Conservation (phyloP, 2,888 invertebrate genomes). For the Geotrupes spiniger region DNA sequence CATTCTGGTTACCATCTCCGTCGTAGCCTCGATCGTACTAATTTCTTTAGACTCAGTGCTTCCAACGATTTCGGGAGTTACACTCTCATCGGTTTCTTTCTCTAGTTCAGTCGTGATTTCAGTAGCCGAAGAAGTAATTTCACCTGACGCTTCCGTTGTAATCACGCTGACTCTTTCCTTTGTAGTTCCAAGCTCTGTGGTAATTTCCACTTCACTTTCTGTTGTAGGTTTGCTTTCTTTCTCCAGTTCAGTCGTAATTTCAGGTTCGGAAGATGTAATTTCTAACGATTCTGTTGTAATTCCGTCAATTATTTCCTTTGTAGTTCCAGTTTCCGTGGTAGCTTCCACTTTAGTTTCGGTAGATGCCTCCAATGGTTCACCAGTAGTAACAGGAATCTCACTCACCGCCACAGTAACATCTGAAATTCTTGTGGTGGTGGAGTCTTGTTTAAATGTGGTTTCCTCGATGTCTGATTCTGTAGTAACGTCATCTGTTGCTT, state of each 20-base stretch:
- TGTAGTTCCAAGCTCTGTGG: slow-evolving; percentile 24
- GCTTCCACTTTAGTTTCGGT: slow-evolving; percentile 19
- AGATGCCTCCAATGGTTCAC: neutral
- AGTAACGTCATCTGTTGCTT: slow-evolving; percentile 24
- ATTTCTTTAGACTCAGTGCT: slow-evolving; percentile 2
- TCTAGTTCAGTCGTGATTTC: slow-evolving; percentile 6
- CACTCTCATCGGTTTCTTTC: too few species aligned
- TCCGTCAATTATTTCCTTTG: slow-evolving; percentile 23
- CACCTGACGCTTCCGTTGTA: neutral
- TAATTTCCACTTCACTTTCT: slow-evolving; percentile 2
- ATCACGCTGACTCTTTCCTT: slow-evolving; percentile 25
- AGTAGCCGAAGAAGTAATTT: neutral
- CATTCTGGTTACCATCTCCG: too few species aligned
- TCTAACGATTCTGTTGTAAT: slow-evolving; percentile 7
- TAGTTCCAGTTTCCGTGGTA: slow-evolving; percentile 26
- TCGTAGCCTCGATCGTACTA: slow-evolving; percentile 19
- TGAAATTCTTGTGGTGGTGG: slow-evolving; percentile 13
- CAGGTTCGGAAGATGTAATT: neutral
- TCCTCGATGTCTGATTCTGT: slow-evolving; percentile 16
- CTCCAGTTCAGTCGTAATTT: slow-evolving; percentile 4
- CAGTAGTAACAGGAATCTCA: neutral
- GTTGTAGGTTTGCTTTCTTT: slow-evolving; percentile 12
- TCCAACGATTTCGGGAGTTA: slow-evolving; percentile 4
- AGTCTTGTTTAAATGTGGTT: slow-evolving; percentile 21
- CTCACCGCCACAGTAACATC: slow-evolving; percentile 1